phyloP scores from a whole-genome alignment of 2,888 invertebrate species.

The Helleia helle region DNA sequence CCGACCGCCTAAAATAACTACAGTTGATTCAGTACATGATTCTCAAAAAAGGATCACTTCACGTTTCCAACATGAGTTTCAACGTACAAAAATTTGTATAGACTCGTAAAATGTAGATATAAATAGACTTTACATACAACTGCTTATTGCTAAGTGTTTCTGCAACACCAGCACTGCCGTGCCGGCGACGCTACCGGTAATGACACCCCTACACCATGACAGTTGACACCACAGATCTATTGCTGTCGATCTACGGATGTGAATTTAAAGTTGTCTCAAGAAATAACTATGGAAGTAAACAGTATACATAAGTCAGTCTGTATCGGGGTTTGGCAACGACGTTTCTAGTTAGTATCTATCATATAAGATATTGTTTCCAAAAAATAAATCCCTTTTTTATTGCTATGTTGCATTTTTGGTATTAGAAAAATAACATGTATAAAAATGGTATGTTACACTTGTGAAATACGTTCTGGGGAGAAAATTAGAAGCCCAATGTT shows the following conservation, averaged over 20 bases:
- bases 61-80: slow-evolving; percentile 59
- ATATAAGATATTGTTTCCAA: slow-evolving; percentile 24
- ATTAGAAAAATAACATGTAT: slow-evolving; percentile 7
- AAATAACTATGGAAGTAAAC: slow-evolving; percentile 47
- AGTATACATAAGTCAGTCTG: slow-evolving; percentile 70
- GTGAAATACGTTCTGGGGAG: too few species aligned
- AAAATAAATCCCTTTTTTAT: slow-evolving; percentile 11
- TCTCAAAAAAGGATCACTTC: slow-evolving; percentile 72
- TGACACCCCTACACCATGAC: not conserved
- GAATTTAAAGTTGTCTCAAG: slow-evolving; percentile 34
- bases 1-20: slow-evolving; percentile 72
- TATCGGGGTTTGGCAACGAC: slow-evolving; percentile 65
- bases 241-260: slow-evolving; percentile 14
- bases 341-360: slow-evolving; percentile 27
- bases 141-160: slow-evolving; percentile 71
- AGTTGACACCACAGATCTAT: slow-evolving; percentile 6
- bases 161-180: slow-evolving; percentile 31
- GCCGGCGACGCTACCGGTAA: not conserved
- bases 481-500: slow-evolving; percentile 6
- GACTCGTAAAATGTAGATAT: slow-evolving; percentile 73
- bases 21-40: slow-evolving; percentile 67
- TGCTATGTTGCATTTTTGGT: not conserved
- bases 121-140: slow-evolving; percentile 71
- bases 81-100: slow-evolving; percentile 72
- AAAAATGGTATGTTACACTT: slow-evolving; percentile 6